Percentiles rank a stretch among this genome's conserved stretches.
Conservation (phyloP, 2,888 invertebrate genomes). For the Physocephala rufipes region DNA sequence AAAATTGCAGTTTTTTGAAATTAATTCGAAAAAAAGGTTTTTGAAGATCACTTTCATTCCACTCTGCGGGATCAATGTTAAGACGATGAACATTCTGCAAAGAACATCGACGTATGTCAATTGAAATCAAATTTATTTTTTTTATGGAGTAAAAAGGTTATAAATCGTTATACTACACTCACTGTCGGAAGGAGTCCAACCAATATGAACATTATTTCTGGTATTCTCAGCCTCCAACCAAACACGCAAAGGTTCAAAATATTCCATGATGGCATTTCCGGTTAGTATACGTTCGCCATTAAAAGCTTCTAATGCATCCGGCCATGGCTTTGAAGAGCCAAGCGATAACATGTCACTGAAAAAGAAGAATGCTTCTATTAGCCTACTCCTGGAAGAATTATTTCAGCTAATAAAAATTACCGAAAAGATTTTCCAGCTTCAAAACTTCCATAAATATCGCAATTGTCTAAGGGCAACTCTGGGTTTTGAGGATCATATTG, state of each 20-base stretch:
- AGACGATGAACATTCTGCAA: constrained; percentile 11
- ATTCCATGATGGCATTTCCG: constrained; percentile 79
- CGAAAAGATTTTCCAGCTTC: constrained; percentile 79
- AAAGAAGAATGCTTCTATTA: background rate
- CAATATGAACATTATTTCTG: constrained; percentile 73
- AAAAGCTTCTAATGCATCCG: constrained; percentile 82
- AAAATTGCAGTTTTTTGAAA: background rate
- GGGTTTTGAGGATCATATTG: constrained; percentile 78
- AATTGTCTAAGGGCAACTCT: constrained; percentile 78
- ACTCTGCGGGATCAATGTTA: background rate
- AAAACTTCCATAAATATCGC: constrained; percentile 84
- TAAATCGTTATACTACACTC: constrained; percentile 41
- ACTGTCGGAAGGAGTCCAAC: constrained; percentile 69
- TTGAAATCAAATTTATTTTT: no score
- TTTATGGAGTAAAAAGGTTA: no score
- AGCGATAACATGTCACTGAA: constrained; percentile 74
- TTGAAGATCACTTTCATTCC: background rate
- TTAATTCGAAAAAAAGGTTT: background rate
- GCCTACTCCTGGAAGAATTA: background rate
- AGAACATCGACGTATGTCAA: background rate
- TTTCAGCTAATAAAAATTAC: constrained; percentile 63
- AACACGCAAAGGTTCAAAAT: constrained; percentile 79
- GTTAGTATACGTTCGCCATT: constrained; percentile 81
- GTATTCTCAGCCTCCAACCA: constrained; percentile 80
- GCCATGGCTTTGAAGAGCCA: constrained; percentile 82